Percentiles rank a stretch among this genome's conserved stretches.
These are phyloP conservation scores for Crotalus adamanteus DNA, from an alignment of 2,797 vertebrate genomes.

Conservation along the genomic window DNA sequence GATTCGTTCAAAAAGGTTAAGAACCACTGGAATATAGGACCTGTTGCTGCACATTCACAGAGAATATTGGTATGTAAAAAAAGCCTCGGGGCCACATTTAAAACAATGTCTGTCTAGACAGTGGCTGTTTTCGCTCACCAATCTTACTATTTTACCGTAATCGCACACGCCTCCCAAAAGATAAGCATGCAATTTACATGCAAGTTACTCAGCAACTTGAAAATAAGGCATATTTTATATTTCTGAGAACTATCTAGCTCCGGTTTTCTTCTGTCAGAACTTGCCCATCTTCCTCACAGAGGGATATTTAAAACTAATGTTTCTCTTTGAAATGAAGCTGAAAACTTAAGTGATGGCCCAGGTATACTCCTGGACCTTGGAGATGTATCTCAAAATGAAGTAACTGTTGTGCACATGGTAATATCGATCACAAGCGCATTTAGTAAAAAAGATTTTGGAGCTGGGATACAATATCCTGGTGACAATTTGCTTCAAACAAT, in stretches of 20 bases:
- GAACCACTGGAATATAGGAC: neutral
- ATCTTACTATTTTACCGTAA: neutral
- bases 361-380: too few relatives aligned
- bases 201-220: neutral
- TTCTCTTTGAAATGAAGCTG: neutral
- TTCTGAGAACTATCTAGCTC: neutral
- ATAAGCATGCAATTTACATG: neutral
- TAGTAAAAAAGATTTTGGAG: neutral
- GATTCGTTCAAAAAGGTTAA: too few relatives aligned
- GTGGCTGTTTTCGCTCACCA: neutral
- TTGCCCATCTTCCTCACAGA: neutral
- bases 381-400: neutral
- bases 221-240: neutral
- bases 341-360: neutral
- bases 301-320: neutral
- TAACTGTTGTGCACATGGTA: neutral
- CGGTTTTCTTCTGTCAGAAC: neutral
- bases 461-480: neutral
- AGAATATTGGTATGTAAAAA: neutral
- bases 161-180: neutral
- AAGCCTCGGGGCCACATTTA: neutral
- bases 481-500: neutral
- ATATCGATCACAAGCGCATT: neutral
- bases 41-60: neutral
- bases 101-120: neutral